Evolutionary conservation across 1,140 invertebrate species (phyloP), one percentile per base, ranked within the genome.

Genomic region (Brachionus paranguensis): DNA sequence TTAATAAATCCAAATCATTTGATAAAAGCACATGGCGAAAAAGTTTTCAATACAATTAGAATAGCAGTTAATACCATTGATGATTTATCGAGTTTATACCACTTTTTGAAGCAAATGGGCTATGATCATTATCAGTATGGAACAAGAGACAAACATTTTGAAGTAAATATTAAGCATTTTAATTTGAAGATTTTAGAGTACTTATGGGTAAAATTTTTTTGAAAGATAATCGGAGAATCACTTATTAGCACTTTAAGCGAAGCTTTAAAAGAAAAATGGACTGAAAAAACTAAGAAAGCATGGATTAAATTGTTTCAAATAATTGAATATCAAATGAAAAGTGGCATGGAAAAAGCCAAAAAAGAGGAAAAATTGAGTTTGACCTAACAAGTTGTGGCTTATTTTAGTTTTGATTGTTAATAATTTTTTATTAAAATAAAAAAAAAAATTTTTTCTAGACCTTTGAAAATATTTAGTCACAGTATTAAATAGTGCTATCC

Each of bases 261-360:
- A 11, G 72, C 72, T 37, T 50, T 76, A 27, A 76, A 50, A 50
- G 72, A 76, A 12, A 50, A 76, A 47, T 76, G 72, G 72, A 76
- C 43, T 76, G 72, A 76, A 37, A 47, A 76, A 76, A 76, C 43
- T 12, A 50, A 50, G 27, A 76, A 50, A 53, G 24, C 27, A 53
- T 76, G 72, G 72, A 50, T 76, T 27, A 76, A 76, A 27, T 50
- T 76, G n/a, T 76, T 76, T 76, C 41, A 29, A 29, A 76, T 76
- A 50, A 76, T 76, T 29, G 72, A 76, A 29, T 76, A 50, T 76
- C 72, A 76, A 50, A 76, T 76, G 72, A 76, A 76, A n/a, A 14
- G 20, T 76, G 72, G 72, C 10, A 27, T 50, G 17, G 45, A 76
- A 47, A 33, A 50, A n/a, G 72, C 72, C 14, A 6, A 76, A 50